Conservation (phyloP, 2,113 vertebrate species). For the Jaculus jaculus region DNA sequence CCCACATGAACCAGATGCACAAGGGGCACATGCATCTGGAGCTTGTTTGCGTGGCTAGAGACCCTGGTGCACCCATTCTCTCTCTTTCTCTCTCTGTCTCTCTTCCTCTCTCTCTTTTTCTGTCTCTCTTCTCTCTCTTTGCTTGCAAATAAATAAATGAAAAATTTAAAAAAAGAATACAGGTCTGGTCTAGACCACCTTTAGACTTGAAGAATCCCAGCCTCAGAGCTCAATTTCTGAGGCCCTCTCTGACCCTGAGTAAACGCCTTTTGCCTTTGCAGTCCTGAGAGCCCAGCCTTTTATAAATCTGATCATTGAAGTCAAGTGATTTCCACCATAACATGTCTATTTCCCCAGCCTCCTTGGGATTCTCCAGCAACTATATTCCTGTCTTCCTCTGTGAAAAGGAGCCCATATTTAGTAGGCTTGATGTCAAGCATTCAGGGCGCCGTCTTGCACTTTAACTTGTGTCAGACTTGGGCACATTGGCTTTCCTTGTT, state of each 20-base stretch:
- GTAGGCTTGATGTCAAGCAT: background rate
- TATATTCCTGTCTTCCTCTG: background rate
- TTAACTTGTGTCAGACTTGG: background rate
- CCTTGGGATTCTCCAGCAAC: background rate
- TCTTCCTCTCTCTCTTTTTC: too few relatives aligned
- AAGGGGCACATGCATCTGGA: too few relatives aligned
- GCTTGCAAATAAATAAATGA: too few relatives aligned
- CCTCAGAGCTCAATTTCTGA: background rate
- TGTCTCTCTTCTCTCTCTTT: too few relatives aligned
- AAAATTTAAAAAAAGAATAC: too few relatives aligned
- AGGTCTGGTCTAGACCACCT: background rate
- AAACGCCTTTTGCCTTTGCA: background rate
- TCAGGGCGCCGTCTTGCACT: background rate
- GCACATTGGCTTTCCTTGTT: background rate
- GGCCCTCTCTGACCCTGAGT: background rate
- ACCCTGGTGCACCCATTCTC: too few relatives aligned
- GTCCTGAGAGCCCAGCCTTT: background rate
- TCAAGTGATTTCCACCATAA: background rate
- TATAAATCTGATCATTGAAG: background rate
- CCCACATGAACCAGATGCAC: too few relatives aligned
- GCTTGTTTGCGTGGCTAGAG: too few relatives aligned
- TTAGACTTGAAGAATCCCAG: background rate
- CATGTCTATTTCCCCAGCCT: background rate
- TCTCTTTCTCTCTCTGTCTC: too few relatives aligned
- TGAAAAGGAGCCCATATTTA: background rate